Evolutionary conservation across 1,140 invertebrate genomes (phyloP).

Genomic region (Palaemon carinicauda): DNA sequence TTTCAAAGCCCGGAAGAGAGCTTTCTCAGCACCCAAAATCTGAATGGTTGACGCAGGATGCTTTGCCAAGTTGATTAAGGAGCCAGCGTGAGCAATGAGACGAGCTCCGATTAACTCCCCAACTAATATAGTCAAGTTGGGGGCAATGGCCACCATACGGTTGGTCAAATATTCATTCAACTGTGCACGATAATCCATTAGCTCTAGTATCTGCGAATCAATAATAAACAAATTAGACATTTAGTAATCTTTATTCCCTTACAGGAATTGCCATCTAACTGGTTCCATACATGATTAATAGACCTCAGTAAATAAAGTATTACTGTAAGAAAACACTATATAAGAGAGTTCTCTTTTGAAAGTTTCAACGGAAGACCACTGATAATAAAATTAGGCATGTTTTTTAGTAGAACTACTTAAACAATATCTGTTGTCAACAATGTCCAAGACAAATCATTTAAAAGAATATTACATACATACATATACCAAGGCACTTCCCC

Average conservation of each 20-base stretch:
- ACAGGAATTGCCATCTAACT: too few relatives aligned
- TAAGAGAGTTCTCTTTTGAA: too few relatives aligned
- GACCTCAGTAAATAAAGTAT: too few relatives aligned
- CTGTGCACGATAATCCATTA: constrained; percentile 67
- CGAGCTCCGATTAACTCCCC: constrained; percentile 97
- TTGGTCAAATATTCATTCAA: constrained; percentile 91
- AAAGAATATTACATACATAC: too few relatives aligned
- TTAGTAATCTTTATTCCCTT: neutral
- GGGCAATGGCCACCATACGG: constrained; percentile 97
- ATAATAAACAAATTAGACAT: neutral
- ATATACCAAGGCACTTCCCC: too few relatives aligned
- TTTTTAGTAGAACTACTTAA: too few relatives aligned
- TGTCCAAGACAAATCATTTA: too few relatives aligned
- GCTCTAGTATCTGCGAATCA: constrained; percentile 33
- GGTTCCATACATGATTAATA: too few relatives aligned
- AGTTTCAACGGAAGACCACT: too few relatives aligned
- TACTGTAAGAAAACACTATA: too few relatives aligned
- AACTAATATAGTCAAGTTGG: constrained; percentile 93
- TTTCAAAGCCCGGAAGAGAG: constrained; percentile 94
- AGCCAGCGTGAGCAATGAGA: constrained; percentile 96
- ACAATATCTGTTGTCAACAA: too few relatives aligned
- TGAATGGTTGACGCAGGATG: constrained; percentile 98
- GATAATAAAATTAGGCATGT: too few relatives aligned
- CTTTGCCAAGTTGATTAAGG: constrained; percentile 96
- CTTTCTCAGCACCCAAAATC: constrained; percentile 98